Conservation (phyloP, 1,140 invertebrate genomes). For the Proctacanthus coquilletti region DNA sequence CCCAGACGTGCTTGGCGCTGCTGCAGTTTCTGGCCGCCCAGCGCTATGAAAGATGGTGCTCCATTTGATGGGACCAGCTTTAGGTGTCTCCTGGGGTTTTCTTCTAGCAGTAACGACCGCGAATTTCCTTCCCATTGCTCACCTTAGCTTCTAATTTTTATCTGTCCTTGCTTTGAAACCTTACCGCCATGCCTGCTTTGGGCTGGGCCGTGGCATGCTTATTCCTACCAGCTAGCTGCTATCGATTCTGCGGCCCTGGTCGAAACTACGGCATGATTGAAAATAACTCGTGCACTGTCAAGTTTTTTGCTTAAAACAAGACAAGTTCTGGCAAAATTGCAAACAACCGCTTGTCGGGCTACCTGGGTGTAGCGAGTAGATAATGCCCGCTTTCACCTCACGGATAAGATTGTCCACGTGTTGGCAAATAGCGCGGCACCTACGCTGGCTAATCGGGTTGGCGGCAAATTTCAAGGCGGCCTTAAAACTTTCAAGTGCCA, state of each 20-base stretch:
- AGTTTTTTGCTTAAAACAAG: background rate
- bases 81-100: background rate
- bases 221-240: background rate
- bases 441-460: background rate
- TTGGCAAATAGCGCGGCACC: too few relatives aligned
- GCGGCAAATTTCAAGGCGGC: background rate
- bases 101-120: background rate
- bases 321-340: too few relatives aligned
- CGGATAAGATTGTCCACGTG: too few relatives aligned
- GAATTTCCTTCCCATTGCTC: background rate
- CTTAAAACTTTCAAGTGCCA: background rate
- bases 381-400: too few relatives aligned
- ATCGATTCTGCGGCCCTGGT: background rate
- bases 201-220: background rate
- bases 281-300: background rate
- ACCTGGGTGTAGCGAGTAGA: too few relatives aligned
- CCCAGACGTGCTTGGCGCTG: too few relatives aligned
- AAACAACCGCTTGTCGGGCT: too few relatives aligned
- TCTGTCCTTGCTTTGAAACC: too few relatives aligned
- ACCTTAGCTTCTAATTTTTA: too few relatives aligned
- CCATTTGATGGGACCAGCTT: constrained; percentile 1
- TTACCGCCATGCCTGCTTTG: background rate
- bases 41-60: background rate
- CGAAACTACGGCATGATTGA: constrained; percentile 1
- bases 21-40: background rate